Base-by-base conservation (phyloP, 2,888 invertebrate species). In the Meteorus colon region DNA sequence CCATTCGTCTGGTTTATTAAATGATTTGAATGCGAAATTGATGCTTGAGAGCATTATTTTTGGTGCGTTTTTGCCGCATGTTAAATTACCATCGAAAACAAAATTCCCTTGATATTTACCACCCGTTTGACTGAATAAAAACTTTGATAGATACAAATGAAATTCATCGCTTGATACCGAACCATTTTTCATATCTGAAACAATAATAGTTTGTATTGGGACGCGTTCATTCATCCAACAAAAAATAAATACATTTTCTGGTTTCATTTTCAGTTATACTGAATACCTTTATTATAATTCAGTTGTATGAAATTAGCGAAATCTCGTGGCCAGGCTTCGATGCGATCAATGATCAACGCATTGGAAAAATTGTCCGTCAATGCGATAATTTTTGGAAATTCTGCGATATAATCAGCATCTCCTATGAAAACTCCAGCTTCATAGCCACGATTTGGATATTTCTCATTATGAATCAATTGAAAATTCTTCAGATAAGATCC, bases 91-190 rank as follows among this genome's bases (percentile, higher is more conserved):
- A 5, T 90, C 88, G 85, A 95, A 95, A 82, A 92, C 92, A 82
- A 95, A 94, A 86, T 93, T 94, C 0, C 91, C 90, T 86, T 94
- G 94, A 90, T 92, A 95, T 83, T 92, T 92, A 6, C 94, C 94
- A 31, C 95, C 94, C 65, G 90, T 87, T 0, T 93, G 92, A 85
- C 95, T 95, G 82, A 92, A 94, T 31, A 95, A 87, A 88, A 95
- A 96, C 85, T 93, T 93, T 0, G 94, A 93, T 77, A 96, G 89
- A 84, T 93, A 93, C 29, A 88, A 84, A 66, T 91, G 90, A 87
- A 95, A 95, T 55, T 94, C 91, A 0, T 86, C 84, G 41, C 93
- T 92, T 3, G 91, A 87, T 48, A 93, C 75, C 1, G 82, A 84
- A 19, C 91, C 85, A 8, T 86, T 83, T 60, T 89, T 90, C 14